Conservation (phyloP, 2,113 vertebrate species). For the Loxodonta africana region DNA sequence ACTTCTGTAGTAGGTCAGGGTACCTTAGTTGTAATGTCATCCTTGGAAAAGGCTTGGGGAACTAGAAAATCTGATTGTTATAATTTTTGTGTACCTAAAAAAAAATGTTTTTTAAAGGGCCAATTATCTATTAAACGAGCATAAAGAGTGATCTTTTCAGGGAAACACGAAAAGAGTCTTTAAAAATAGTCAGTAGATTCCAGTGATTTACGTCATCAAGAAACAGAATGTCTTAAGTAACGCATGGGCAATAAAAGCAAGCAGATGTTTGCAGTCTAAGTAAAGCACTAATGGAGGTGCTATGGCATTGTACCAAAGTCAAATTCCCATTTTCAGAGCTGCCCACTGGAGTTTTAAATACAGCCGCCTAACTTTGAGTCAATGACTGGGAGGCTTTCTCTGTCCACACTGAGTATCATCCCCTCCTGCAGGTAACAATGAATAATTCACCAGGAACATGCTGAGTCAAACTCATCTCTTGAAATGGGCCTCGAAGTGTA, state of each 20-base stretch:
- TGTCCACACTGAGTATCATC: background rate
- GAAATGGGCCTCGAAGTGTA: slow-evolving; percentile 64
- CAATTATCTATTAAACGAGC: slow-evolving; percentile 64
- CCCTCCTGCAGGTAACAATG: slow-evolving; percentile 74
- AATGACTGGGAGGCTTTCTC: slow-evolving; percentile 39
- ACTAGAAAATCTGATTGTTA: slow-evolving; percentile 37
- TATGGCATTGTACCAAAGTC: slow-evolving; percentile 84
- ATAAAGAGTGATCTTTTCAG: slow-evolving; percentile 69
- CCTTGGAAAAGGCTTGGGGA: slow-evolving; percentile 39
- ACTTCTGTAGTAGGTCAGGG: background rate
- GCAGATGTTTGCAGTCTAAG: slow-evolving; percentile 86
- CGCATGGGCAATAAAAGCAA: slow-evolving; percentile 87
- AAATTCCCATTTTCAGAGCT: slow-evolving; percentile 72
- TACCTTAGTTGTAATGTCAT: slow-evolving; percentile 11
- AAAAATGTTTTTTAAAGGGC: background rate
- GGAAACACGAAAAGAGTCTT: slow-evolving; percentile 77
- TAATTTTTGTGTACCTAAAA: slow-evolving; percentile 52
- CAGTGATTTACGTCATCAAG: slow-evolving; percentile 81
- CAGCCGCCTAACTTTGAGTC: slow-evolving; percentile 65
- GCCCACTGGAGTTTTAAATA: slow-evolving; percentile 76
- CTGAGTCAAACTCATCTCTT: slow-evolving; percentile 58
- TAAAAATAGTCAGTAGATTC: slow-evolving; percentile 71
- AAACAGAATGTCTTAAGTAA: slow-evolving; percentile 83
- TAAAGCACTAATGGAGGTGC: slow-evolving; percentile 76
- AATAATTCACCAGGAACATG: slow-evolving; percentile 64